Evolutionary conservation across 2,797 vertebrate species (phyloP), one percentile per base, ranked within the genome.

Genomic region (Botia almorhae): DNA sequence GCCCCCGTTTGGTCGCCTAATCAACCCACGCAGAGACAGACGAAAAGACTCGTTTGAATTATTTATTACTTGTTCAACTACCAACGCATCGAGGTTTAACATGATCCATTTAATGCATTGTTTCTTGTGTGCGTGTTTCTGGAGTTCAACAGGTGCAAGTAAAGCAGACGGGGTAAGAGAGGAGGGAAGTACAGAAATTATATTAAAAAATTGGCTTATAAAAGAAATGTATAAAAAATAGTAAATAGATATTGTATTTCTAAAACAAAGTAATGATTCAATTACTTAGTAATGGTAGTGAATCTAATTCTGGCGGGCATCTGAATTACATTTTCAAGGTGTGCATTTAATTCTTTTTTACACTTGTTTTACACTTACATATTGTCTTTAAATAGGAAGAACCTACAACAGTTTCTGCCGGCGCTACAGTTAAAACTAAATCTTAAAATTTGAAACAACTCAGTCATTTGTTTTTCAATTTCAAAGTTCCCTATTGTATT

Each of bases 101-200:
- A 5, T 51, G n/a, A 19, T 48, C 13, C 2, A 58, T 46, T 6
- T 2, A 7, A 10, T 8, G 6, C 58, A 4, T 53, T 64, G 3
- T 23, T 33, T 51, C 4, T 10, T 63, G 14, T 36, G 58, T n/a
- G 11, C 23, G 61, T n/a, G 19, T n/a, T 65, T 23, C 14, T 23
- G 8, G 19, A 51, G 56, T 2, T 13, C 51, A 79, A 80, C 77
- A 80, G 77, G 77, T 80, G 77, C 77, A 63, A 78, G 55, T 2
- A 14, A 55, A 78, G 23, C 58, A 26, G 23, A 60, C 7, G 76
- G 50, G 29, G 55, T 11, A 12, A 67, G 51, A 2, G 13, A n/a
- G 26, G 29, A 50, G 43, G 67, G 68, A 26, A 68, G 12, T 29
- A 55, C 7, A 56, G 39, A 70, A 21, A 19, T n/a, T n/a, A n/a